phyloP scores from a whole-genome alignment of 2,888 invertebrate genomes.

The Orthosia gothica region DNA sequence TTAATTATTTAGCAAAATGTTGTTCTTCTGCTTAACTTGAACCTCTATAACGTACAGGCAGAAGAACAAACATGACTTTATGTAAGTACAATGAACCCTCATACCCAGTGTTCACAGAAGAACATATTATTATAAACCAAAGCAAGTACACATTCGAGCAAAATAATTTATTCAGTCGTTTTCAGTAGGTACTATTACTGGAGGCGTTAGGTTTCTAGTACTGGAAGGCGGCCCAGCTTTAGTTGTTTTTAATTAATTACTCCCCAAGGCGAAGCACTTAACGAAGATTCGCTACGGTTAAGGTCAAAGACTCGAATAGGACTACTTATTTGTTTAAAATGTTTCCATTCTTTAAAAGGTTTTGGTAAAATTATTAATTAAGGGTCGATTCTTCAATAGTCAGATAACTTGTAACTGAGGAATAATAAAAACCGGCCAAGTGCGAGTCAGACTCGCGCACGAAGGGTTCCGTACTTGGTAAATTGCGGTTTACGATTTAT shows the following conservation, averaged over 20 bases:
- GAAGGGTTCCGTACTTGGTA: too few species aligned
- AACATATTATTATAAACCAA: not conserved
- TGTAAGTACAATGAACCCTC: not conserved
- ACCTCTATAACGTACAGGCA: too few species aligned
- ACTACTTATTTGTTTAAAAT: slow-evolving; percentile 27
- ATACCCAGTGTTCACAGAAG: not conserved
- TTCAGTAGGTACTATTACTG: slow-evolving; percentile 60
- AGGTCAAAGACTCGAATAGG: slow-evolving; percentile 29
- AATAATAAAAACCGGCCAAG: too few species aligned
- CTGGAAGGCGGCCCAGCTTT: slow-evolving; percentile 61
- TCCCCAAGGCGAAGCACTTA: slow-evolving; percentile 56
- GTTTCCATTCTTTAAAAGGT: slow-evolving; percentile 7
- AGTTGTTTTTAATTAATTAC: slow-evolving; percentile 74
- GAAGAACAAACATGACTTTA: too few species aligned
- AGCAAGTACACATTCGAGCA: slow-evolving; percentile 5
- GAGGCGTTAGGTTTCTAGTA: too few species aligned
- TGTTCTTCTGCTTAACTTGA: too few species aligned
- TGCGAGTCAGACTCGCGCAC: too few species aligned
- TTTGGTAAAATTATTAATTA: not conserved
- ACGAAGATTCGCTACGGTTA: slow-evolving; percentile 47
- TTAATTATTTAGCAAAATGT: too few species aligned
- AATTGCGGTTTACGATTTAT: too few species aligned
- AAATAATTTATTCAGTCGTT: slow-evolving; percentile 61
- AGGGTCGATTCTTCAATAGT: too few species aligned
- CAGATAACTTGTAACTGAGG: too few species aligned